These are phyloP conservation scores for Leucosticte australis DNA, from an alignment of 2,113 vertebrate genomes.

Conservation along the genomic window DNA sequence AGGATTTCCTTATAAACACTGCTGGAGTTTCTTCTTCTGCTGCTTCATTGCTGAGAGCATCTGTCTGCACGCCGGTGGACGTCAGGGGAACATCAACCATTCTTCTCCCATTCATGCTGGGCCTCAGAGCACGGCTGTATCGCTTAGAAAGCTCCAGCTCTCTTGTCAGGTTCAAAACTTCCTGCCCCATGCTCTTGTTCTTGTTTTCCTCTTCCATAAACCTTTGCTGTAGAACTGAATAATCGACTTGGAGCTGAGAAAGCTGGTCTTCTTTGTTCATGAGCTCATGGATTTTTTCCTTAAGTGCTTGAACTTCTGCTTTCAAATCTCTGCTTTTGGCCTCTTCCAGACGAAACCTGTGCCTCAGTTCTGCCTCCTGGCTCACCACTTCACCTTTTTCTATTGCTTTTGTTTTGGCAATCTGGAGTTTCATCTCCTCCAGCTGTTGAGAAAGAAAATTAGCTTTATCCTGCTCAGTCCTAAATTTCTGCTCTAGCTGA, in stretches of 20 bases:
- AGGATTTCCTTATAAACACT: slow-evolving; percentile 91
- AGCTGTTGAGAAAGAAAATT: slow-evolving; percentile 85
- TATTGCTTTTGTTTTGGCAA: slow-evolving; percentile 88
- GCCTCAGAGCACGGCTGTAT: slow-evolving; percentile 87
- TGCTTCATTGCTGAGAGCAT: slow-evolving; percentile 63
- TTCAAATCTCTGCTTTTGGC: slow-evolving; percentile 84
- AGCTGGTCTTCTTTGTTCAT: slow-evolving; percentile 98
- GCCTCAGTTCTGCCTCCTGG: slow-evolving; percentile 86
- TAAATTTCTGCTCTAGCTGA: slow-evolving; percentile 90
- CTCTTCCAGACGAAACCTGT: slow-evolving; percentile 87
- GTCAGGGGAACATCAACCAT: slow-evolving; percentile 87
- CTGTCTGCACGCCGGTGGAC: slow-evolving; percentile 90
- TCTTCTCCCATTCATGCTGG: slow-evolving; percentile 85
- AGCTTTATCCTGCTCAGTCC: slow-evolving; percentile 91
- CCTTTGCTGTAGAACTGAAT: slow-evolving; percentile 86
- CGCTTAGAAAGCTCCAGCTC: slow-evolving; percentile 89
- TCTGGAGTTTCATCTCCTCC: slow-evolving; percentile 90
- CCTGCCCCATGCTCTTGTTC: slow-evolving; percentile 85
- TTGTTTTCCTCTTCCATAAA: slow-evolving; percentile 87
- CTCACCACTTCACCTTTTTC: slow-evolving; percentile 87
- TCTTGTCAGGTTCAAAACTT: slow-evolving; percentile 81
- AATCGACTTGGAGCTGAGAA: slow-evolving; percentile 90
- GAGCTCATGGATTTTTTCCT: slow-evolving; percentile 95
- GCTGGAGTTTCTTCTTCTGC: slow-evolving; percentile 89
- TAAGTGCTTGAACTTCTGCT: slow-evolving; percentile 89